Evolutionary conservation across 1,140 invertebrate species (phyloP).

Genomic region (Brachystomella parvula): DNA sequence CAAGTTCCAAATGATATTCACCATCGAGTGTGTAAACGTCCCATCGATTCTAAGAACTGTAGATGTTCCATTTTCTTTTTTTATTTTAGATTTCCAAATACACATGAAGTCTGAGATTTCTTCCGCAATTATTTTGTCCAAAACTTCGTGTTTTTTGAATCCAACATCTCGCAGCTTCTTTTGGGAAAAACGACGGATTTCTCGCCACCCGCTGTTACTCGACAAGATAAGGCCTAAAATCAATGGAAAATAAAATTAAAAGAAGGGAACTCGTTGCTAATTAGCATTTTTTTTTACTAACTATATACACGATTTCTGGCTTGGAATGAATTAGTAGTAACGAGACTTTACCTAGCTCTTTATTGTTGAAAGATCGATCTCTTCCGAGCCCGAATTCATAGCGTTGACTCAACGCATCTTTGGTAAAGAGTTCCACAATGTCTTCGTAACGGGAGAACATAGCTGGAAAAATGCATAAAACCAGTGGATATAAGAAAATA

Average conservation of each 20-base stretch:
- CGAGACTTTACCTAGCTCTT: not conserved
- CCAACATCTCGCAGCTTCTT: slow-evolving; percentile 44
- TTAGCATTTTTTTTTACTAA: too few species aligned
- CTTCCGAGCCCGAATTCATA: not conserved
- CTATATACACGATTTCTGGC: not conserved
- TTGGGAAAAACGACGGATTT: slow-evolving; percentile 44
- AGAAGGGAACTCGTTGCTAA: too few species aligned
- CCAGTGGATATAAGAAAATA: not conserved
- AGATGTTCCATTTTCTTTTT: too few species aligned
- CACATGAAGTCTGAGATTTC: not conserved
- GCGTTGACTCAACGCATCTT: not conserved
- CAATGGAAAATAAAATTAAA: not conserved
- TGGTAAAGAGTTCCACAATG: not conserved
- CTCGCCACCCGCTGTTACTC: slow-evolving; percentile 44
- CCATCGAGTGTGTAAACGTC: too few species aligned
- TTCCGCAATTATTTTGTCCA: not conserved
- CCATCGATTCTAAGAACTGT: too few species aligned
- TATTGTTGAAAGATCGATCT: slow-evolving; percentile 2
- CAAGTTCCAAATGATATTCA: not conserved
- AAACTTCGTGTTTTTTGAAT: slow-evolving; percentile 37
- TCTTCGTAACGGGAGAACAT: not conserved
- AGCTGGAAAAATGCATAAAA: not conserved
- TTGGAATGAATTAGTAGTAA: not conserved
- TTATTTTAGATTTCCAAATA: too few species aligned
- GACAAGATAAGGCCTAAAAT: slow-evolving; percentile 40